Evolutionary conservation across 2,113 vertebrate genomes (phyloP).

Genomic region (Channa maculata): DNA sequence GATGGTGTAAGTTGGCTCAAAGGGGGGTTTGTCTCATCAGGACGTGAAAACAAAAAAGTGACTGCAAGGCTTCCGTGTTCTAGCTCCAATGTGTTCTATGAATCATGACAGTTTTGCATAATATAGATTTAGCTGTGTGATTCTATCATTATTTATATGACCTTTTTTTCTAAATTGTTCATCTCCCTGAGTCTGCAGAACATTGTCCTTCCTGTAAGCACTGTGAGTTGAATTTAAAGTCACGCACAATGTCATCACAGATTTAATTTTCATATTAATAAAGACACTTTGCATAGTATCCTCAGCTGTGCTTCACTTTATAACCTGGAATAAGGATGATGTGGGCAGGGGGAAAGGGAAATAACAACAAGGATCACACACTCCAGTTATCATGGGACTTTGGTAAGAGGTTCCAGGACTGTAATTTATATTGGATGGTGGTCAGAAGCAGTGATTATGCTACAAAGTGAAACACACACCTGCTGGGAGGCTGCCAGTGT

Average conservation of each 20-base stretch:
- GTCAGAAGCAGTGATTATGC: conserved; percentile 40
- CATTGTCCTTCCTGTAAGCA: conserved; percentile 64
- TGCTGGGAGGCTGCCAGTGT: conserved; percentile 58
- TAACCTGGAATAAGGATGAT: neutral
- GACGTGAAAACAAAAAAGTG: conserved; percentile 25
- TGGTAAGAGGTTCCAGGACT: conserved; percentile 15
- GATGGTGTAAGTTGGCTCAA: conserved; percentile 35
- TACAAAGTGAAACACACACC: conserved; percentile 66
- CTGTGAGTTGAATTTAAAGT: conserved; percentile 62
- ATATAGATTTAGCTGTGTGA: conserved; percentile 36
- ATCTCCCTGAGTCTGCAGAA: conserved; percentile 63
- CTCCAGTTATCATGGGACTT: conserved; percentile 34
- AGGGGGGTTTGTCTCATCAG: conserved; percentile 45
- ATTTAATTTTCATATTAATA: conserved; percentile 72
- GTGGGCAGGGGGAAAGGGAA: neutral
- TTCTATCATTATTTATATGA: conserved; percentile 57
- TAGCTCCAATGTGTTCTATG: conserved; percentile 25
- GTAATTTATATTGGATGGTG: conserved; percentile 57
- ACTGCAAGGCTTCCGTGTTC: neutral
- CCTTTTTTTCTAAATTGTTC: conserved; percentile 44
- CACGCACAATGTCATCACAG: conserved; percentile 67
- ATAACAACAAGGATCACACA: conserved; percentile 44
- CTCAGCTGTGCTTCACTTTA: conserved; percentile 27
- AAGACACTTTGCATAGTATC: conserved; percentile 39
- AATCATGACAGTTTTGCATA: conserved; percentile 61